A percentile compares a stretch with the other conserved stretches of the same genome.
phyloP scores from a whole-genome alignment of 2,797 vertebrate species.

The Nyctalus aviator region DNA sequence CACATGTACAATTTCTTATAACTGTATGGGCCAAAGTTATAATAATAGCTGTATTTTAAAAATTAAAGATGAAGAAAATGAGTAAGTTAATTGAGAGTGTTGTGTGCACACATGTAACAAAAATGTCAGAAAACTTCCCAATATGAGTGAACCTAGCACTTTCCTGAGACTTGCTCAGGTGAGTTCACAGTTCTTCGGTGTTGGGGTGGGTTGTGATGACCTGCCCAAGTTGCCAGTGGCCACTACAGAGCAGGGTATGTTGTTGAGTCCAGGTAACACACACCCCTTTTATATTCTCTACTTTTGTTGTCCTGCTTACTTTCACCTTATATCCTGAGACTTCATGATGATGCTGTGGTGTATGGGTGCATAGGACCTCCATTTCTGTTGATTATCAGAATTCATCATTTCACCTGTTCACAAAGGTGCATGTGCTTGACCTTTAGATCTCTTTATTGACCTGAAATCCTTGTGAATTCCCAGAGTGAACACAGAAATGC shows the following conservation, averaged over 20 bases:
- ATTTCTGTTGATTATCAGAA: neutral
- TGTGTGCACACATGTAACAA: no score
- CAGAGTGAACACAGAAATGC: neutral
- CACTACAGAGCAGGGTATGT: neutral
- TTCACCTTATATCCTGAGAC: neutral
- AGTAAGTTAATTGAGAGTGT: neutral
- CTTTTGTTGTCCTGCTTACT: neutral
- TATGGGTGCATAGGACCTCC: neutral
- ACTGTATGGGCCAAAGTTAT: neutral
- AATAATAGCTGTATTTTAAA: neutral
- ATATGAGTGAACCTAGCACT: fast-evolving
- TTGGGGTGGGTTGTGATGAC: neutral
- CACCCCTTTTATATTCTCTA: neutral
- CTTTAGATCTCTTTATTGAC: neutral
- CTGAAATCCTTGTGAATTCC: neutral
- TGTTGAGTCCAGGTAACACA: neutral
- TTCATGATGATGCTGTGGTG: neutral
- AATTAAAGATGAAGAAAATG: neutral
- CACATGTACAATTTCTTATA: neutral
- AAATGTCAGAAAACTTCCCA: neutral
- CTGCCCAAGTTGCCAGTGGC: neutral
- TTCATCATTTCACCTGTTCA: neutral
- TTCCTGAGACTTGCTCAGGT: neutral
- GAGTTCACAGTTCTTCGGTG: neutral
- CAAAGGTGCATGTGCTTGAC: neutral